Conservation (phyloP, 2,888 invertebrate species). For the Nymphalis c-album region DNA sequence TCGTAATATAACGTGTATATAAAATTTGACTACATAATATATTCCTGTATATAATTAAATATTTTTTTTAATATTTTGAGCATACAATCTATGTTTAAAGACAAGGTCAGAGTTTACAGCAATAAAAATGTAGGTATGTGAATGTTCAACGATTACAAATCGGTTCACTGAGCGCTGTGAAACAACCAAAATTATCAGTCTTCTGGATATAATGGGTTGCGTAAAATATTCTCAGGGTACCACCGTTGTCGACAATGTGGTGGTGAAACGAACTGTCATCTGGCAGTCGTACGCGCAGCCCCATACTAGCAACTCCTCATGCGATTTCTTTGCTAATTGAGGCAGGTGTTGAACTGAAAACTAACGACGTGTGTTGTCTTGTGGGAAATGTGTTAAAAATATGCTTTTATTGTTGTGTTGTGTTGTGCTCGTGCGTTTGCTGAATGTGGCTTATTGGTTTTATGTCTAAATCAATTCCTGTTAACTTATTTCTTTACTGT, state of each 20-base stretch:
- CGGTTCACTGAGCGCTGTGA: conserved; percentile 55
- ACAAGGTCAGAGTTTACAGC: background rate
- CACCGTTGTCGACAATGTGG: conserved; percentile 73
- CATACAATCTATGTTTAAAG: background rate
- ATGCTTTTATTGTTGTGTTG: conserved; percentile 32
- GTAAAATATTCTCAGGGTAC: conserved; percentile 69
- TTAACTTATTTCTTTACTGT: too few relatives aligned
- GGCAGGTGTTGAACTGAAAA: conserved; percentile 16
- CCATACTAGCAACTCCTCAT: conserved; percentile 63
- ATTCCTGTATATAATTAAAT: too few relatives aligned
- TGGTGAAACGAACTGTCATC: conserved; percentile 69
- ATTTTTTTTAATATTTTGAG: background rate
- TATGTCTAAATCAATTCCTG: background rate
- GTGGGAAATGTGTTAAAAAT: background rate
- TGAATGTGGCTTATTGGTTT: conserved; percentile 52
- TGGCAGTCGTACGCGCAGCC: conserved; percentile 63
- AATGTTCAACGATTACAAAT: conserved; percentile 35
- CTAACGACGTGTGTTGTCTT: background rate
- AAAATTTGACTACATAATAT: too few relatives aligned
- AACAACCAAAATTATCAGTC: conserved; percentile 63
- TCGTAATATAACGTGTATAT: too few relatives aligned
- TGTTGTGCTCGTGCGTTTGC: conserved; percentile 34
- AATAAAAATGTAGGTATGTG: conserved; percentile 18
- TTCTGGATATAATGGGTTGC: conserved; percentile 73
- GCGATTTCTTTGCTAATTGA: conserved; percentile 32